Evolutionary conservation across 2,888 invertebrate species (phyloP), one percentile per base, ranked within the genome.

Genomic region (Hirtodrosophila cameraria): DNA sequence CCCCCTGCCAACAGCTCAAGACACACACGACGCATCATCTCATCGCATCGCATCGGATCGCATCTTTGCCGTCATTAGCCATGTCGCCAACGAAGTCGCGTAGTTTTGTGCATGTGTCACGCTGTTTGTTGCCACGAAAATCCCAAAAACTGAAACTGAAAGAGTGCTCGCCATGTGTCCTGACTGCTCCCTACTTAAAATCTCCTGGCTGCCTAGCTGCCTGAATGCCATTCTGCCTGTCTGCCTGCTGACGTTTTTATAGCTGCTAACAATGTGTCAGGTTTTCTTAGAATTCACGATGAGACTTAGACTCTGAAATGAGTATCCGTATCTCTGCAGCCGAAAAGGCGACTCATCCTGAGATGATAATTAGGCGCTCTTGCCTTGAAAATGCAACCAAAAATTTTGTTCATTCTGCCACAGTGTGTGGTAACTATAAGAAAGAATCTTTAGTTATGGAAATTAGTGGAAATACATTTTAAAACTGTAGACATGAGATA

Each of bases 241-340:
- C 50, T 60, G 68, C 62, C 62, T 69, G 74, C 71, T 80, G 82
- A 80, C 80, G 82, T 80, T 81, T 81, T 81, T 81, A 82, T 81
- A 70, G 80, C 80, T 80, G 78, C 81, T 71, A 82, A 79, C 79
- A 83, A 84, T 83, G 84, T 83, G 84, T 84, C 82, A 79, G 81
- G 69, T 71, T 82, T 82, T 83, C 83, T 75, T 62, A 77, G 83
- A 83, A 83, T 70, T 72, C 61, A 60, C 46, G 61, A 63, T 52
- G 62, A 70, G 73, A 23, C 53, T 54, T 18, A 38, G 66, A 35
- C 46, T 42, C 20, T 33, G 45, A 23, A 27, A 18, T 23, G 48
- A 18, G 27, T 63, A 46, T 58, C 20, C 13, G 20, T 48, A 67
- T 55, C 55, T 20, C 16, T 39, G 38, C 30, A 52, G 43, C 52